Evolutionary conservation across 2,888 invertebrate species (phyloP), one percentile per base, ranked within the genome.

Genomic region (Drosophila atroscutellata): DNA sequence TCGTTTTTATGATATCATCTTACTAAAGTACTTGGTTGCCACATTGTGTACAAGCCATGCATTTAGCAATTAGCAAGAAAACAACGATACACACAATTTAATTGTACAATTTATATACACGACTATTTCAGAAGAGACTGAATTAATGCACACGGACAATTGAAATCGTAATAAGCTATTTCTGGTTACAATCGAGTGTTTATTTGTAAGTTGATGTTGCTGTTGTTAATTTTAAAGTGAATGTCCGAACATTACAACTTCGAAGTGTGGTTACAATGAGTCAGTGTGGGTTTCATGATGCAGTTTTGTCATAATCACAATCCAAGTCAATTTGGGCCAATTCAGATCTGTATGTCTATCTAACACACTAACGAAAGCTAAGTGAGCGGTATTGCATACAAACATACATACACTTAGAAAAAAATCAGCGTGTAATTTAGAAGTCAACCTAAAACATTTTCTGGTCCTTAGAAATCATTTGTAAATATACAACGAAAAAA

Each of bases 131-230:
- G 62, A 65, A 61, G 61, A 50, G 26, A 20, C 50, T 39, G 2
- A n/a, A 49, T 32, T 24, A 15, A 15, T 45, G 20, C 20, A 59
- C 59, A 60, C 36, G 52, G 37, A 78, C 70, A 70, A 76, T 80
- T 39, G 63, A 61, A 71, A 76, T 71, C 81, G 81, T 78, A 80
- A 81, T 81, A 72, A 62, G 72, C 77, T 50, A 81, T 76, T 77
- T 72, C 64, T 63, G 78, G 77, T 72, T 72, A 72, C 77, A 65
- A 77, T 80, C 72, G 55, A 45, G 18, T 36, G 34, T n/a, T 36
- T 36, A 18, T 15, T 37, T 37, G n/a, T 24, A 34, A 54, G 26
- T 68, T 39, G 20, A 30, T 39, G 28, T 9, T 55, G 15, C 18
- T 36, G 32, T 37, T 66, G 54, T 49, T 67, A 34, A 11, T 24